Conservation (phyloP, 2,113 vertebrate species). For the Hemiscyllium ocellatum region DNA sequence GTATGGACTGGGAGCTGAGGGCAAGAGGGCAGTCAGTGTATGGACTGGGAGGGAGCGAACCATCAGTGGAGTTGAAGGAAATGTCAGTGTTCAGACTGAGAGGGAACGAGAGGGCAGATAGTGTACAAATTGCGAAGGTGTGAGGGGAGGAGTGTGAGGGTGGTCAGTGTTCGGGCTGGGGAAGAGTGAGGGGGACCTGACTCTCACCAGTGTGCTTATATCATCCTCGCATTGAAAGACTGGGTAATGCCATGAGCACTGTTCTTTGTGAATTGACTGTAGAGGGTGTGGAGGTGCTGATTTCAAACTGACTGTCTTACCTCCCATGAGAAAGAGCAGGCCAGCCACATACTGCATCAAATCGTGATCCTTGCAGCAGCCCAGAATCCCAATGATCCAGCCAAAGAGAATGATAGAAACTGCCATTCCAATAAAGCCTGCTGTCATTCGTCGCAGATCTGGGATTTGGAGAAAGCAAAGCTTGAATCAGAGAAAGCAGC, state of each 20-base stretch:
- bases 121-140: too few relatives aligned
- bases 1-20: background rate
- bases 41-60: background rate
- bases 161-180: too few relatives aligned
- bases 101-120: too few relatives aligned
- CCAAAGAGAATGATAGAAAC: conserved; percentile 87
- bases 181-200: too few relatives aligned
- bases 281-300: background rate
- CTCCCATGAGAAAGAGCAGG: conserved; percentile 91
- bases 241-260: background rate
- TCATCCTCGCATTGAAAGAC: background rate
- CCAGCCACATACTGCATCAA: conserved; percentile 92
- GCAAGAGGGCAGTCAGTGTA: background rate
- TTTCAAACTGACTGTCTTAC: conserved; percentile 52
- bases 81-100: too few relatives aligned
- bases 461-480: conserved; percentile 8
- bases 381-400: conserved; percentile 82
- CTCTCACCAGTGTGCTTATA: too few relatives aligned
- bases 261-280: background rate
- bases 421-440: conserved; percentile 86
- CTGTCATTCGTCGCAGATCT: conserved; percentile 87
- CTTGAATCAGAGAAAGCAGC: background rate
- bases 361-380: conserved; percentile 85
- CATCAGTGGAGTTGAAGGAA: too few relatives aligned
- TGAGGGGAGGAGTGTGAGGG: too few relatives aligned